These are phyloP conservation scores for Protomyctophum bolini DNA, from an alignment of 2,113 vertebrate species.

Conservation along the genomic window DNA sequence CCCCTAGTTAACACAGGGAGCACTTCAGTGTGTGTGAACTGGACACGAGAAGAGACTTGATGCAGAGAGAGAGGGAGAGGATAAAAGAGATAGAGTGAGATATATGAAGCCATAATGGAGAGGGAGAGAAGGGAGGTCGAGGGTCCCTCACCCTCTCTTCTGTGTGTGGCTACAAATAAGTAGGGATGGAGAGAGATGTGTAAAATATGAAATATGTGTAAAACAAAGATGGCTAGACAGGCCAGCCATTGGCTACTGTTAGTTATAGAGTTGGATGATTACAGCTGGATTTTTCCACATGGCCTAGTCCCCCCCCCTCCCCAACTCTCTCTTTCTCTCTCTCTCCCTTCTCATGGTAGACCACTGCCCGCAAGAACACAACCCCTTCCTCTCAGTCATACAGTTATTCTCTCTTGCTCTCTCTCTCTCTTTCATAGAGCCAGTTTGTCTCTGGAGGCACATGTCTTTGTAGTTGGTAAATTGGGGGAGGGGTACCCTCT, in stretches of 20 bases:
- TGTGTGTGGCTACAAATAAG: background rate
- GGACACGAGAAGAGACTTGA: too few relatives aligned
- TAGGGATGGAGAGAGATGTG: background rate
- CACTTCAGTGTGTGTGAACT: too few relatives aligned
- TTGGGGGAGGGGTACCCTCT: too few relatives aligned
- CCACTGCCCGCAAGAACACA: conserved; percentile 29
- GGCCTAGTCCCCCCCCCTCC: conserved; percentile 59
- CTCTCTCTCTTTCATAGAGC: background rate
- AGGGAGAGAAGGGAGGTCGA: background rate
- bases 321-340: conserved; percentile 36
- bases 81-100: background rate
- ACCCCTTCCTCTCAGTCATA: background rate
- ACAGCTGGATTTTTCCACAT: conserved; percentile 66
- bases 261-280: conserved; percentile 46
- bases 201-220: background rate
- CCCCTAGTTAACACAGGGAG: background rate
- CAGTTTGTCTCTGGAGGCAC: too few relatives aligned
- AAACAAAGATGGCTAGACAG: conserved; percentile 4
- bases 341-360: conserved; percentile 38
- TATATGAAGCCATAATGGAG: background rate
- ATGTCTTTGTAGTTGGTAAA: too few relatives aligned
- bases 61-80: background rate
- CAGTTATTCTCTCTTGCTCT: background rate
- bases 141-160: too few relatives aligned
- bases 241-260: background rate